Base-by-base conservation (phyloP, 2,113 vertebrate genomes). In the Delphinapterus leucas region DNA sequence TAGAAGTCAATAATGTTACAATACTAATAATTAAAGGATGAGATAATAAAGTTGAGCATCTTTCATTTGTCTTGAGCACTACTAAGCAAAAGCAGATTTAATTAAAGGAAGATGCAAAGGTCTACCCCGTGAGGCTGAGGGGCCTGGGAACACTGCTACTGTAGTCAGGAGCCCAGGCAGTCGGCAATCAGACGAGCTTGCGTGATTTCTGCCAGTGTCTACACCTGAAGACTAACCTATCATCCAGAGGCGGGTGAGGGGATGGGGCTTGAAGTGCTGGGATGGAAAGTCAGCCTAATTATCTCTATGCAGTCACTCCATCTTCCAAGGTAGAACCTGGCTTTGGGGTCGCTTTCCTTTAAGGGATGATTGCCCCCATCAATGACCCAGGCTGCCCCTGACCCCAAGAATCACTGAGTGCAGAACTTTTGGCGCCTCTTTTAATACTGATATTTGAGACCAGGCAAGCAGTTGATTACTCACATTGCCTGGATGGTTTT, bases 11-110 rank as follows among this genome's bases (percentile, higher is more conserved):
- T 93, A 90, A 23, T 86, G 55, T n/a, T 63, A 36, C 14, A 58
- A 65, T 67, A 77, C 17, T 55, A 90, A 95, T 73, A 80, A 93
- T 79, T 85, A 86, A 94, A 94, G 20, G 81, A 88, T 47, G 70
- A 92, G 82, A 68, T 73, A 79, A 92, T 85, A 70, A 90, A 87
- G 63, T 31, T 58, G 58, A 88, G n/a, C 25, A 36, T 81, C 82
- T 90, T 85, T 94, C 77, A 49, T 58, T 90, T 84, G 21, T 82
- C 70, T 83, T 65, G 44, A 92, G 31, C 14, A 31, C 18, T 9
- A 53, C 18, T 31, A 92, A 93, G 61, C 61, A 67, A 96, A 97
- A 41, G 67, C 73, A 93, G 55, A 82, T 86, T 88, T 88, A 68
- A 94, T 77, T 36, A 82, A 49, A 71, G 31, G 58, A 53, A 38